Conservation (phyloP, 2,113 vertebrate species). For the Platysternon megacephalum region DNA sequence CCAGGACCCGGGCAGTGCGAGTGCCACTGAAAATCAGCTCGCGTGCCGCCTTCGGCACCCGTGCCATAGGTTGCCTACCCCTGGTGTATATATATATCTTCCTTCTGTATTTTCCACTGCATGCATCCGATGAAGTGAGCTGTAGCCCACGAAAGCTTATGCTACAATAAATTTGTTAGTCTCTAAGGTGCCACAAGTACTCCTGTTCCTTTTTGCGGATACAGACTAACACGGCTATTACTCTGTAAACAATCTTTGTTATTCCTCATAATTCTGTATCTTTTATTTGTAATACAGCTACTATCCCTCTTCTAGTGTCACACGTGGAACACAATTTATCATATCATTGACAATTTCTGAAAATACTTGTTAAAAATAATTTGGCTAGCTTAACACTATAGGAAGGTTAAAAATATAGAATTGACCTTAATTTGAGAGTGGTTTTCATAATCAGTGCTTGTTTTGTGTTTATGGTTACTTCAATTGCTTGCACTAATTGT, state of each 20-base stretch:
- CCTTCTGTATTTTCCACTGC: no score
- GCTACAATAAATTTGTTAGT: no score
- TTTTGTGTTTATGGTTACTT: not conserved
- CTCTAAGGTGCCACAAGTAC: no score
- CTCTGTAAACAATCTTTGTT: not conserved
- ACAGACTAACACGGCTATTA: no score
- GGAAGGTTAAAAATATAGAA: not conserved
- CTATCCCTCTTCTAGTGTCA: not conserved
- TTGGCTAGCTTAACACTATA: not conserved
- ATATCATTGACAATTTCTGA: conserved; percentile 15
- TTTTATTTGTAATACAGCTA: not conserved
- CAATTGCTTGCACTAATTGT: conserved; percentile 11
- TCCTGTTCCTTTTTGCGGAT: no score
- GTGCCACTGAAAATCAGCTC: no score
- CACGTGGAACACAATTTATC: not conserved
- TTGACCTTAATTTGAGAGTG: not conserved
- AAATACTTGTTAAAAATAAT: not conserved
- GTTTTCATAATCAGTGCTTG: not conserved
- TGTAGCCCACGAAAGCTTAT: no score
- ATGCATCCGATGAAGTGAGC: no score
- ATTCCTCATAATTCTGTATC: not conserved
- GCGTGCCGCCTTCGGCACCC: no score
- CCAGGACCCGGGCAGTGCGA: no score
- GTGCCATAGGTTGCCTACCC: no score
- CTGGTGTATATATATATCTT: no score